Conservation (phyloP, 2,113 vertebrate species). For the Microcebus tavaratra region DNA sequence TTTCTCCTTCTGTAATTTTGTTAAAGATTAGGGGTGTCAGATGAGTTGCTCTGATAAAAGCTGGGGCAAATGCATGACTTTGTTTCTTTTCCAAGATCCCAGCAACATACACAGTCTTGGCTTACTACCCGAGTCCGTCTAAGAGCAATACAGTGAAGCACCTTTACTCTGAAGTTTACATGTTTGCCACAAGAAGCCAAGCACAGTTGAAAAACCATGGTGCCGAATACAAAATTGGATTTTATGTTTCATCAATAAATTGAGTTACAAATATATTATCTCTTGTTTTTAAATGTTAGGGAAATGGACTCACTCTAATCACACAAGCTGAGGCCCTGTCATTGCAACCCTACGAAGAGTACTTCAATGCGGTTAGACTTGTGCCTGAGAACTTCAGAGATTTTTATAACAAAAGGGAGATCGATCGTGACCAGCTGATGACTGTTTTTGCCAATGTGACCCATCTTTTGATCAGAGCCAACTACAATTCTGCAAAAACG, state of each 20-base stretch:
- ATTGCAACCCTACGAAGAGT: constrained; percentile 88
- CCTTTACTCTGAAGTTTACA: not conserved
- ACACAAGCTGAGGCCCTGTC: constrained; percentile 85
- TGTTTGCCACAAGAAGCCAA: not conserved
- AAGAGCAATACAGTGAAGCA: not conserved
- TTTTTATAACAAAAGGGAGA: constrained; percentile 78
- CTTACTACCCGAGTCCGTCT: not conserved
- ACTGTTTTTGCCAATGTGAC: constrained; percentile 89
- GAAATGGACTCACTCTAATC: constrained; percentile 87
- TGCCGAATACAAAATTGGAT: not conserved
- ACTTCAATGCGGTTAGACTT: constrained; percentile 83
- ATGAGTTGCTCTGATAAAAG: not conserved
- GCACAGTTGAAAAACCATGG: not conserved
- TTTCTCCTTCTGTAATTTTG: not conserved
- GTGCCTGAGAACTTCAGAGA: constrained; percentile 86
- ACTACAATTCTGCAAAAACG: constrained; percentile 86
- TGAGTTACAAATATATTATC: not conserved
- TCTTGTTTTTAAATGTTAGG: constrained; percentile 83
- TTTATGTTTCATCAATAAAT: not conserved
- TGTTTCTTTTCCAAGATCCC: not conserved
- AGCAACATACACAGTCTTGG: not conserved
- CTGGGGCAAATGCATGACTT: not conserved
- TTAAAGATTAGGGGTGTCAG: not conserved
- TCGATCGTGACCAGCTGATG: constrained; percentile 91
- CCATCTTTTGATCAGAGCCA: constrained; percentile 88